phyloP scores from a whole-genome alignment of 2,888 invertebrate species.

The Parelbella ahira region DNA sequence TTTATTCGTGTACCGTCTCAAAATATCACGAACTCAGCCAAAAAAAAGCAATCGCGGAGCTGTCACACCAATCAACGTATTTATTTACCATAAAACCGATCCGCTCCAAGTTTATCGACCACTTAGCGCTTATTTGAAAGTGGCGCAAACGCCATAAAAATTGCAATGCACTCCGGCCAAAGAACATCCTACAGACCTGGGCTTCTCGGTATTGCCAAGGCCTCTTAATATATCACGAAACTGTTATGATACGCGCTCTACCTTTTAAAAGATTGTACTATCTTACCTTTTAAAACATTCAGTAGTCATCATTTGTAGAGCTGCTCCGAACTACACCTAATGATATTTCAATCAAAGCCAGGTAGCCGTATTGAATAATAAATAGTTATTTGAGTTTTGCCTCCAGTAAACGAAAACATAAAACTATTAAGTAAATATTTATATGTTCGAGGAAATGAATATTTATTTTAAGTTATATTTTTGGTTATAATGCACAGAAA shows the following conservation, averaged over 20 bases:
- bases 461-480: too few relatives aligned
- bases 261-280: too few relatives aligned
- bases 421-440: too few relatives aligned
- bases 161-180: conserved; percentile 29
- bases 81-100: conserved; percentile 24
- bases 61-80: conserved; percentile 22
- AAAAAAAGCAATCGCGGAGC: conserved; percentile 12
- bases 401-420: too few relatives aligned
- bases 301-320: too few relatives aligned
- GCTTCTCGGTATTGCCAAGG: conserved; percentile 26
- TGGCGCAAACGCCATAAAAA: conserved; percentile 34
- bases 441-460: too few relatives aligned
- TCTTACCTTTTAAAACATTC: conserved; percentile 5
- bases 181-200: conserved; percentile 32
- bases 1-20: background rate
- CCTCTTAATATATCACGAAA: conserved; percentile 9
- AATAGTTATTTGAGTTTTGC: too few relatives aligned
- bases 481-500: too few relatives aligned
- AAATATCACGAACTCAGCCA: conserved; percentile 5
- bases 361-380: too few relatives aligned
- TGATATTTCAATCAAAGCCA: too few relatives aligned
- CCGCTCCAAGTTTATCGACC: conserved; percentile 29
- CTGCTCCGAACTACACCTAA: too few relatives aligned
- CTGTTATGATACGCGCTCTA: conserved; percentile 27
- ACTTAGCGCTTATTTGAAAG: conserved; percentile 32